A percentile compares a stretch with the other conserved stretches of the same genome.
Conservation (phyloP, 2,113 vertebrate genomes). For the Rhombomys opimus region DNA sequence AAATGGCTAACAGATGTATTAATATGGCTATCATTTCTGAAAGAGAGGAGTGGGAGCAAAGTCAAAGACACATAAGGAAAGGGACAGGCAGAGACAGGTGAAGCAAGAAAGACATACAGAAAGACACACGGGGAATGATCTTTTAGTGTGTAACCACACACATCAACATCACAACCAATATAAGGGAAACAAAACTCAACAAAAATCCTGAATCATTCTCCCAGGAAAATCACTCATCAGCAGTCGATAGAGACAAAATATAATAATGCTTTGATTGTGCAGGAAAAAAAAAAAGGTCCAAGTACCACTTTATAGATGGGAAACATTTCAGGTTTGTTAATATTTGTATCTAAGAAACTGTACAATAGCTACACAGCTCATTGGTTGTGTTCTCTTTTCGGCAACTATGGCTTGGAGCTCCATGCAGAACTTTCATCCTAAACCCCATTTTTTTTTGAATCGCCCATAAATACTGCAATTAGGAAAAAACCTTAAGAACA, state of each 20-base stretch:
- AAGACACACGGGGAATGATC: background rate
- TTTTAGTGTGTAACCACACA: conserved; percentile 6
- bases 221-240: conserved; percentile 22
- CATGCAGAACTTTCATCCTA: background rate
- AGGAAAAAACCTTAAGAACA: background rate
- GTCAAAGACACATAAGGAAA: no score
- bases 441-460: background rate
- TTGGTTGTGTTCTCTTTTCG: conserved; percentile 1
- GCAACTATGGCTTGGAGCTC: background rate
- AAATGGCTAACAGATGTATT: background rate
- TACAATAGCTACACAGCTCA: background rate
- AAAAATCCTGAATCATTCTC: conserved; percentile 57
- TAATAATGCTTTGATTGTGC: background rate
- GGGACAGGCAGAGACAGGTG: background rate
- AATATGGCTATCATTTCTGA: background rate
- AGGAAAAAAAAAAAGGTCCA: background rate
- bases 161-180: background rate
- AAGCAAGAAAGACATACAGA: background rate
- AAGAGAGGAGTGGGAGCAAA: background rate
- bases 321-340: conserved; percentile 20
- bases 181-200: conserved; percentile 37
- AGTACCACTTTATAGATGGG: conserved; percentile 12
- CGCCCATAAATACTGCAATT: background rate
- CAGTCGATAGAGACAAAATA: background rate
- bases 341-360: background rate